Percentiles rank a stretch among this genome's conserved stretches.
These are phyloP conservation scores for Abrostola tripartita DNA, from an alignment of 2,888 invertebrate genomes.

Conservation along the genomic window DNA sequence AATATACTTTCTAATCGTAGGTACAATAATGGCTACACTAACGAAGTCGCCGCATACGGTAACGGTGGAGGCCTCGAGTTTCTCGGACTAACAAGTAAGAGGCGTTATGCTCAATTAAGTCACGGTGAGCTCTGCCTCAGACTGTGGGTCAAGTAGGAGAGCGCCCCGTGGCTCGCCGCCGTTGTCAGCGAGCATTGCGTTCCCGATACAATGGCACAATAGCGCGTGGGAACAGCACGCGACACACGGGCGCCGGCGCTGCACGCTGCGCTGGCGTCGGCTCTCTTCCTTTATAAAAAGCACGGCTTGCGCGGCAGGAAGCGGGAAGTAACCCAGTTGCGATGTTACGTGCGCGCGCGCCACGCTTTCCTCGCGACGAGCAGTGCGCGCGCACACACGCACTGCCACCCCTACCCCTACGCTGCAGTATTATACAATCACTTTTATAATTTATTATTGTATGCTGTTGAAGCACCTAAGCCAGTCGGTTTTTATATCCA, in stretches of 20 bases:
- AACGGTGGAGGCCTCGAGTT: no score
- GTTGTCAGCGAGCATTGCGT: neutral
- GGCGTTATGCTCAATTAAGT: no score
- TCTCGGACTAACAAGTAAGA: no score
- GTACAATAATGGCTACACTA: no score
- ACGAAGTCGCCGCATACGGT: no score
- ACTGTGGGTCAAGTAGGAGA: no score
- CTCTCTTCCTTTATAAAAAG: conserved; percentile 69
- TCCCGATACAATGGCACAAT: conserved; percentile 51
- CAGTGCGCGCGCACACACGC: conserved; percentile 48
- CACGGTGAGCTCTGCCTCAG: no score
- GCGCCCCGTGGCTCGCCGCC: no score
- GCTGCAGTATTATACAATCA: conserved; percentile 40
- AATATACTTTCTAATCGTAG: no score
- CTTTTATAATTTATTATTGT: neutral
- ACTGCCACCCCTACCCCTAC: conserved; percentile 7
- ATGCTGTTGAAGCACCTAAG: neutral
- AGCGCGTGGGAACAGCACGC: conserved; percentile 62
- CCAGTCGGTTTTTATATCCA: neutral
- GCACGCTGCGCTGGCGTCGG: neutral
- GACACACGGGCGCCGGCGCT: conserved; percentile 35
- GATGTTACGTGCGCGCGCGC: conserved; percentile 70
- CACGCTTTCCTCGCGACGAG: conserved; percentile 71
- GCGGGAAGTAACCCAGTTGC: conserved; percentile 81
- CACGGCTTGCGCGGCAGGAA: conserved; percentile 67